Base-by-base conservation (phyloP, 2,113 vertebrate genomes). In the Heterotis niloticus region DNA sequence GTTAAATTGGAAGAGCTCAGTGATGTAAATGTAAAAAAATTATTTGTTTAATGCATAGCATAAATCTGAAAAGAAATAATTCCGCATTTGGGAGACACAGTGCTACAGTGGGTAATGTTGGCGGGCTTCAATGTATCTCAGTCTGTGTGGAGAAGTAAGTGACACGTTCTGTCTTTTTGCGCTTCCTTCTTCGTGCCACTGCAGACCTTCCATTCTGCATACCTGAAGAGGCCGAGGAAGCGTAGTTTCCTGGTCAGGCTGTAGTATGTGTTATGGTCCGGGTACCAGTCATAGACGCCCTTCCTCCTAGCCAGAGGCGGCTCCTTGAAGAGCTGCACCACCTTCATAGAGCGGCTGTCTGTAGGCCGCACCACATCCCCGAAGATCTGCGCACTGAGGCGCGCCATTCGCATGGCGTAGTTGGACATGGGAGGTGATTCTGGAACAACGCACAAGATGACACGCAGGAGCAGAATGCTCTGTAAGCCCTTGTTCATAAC, bases 211-310 rank as follows among this genome's bases (percentile, higher is more conserved):
- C 24, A 66, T 51, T 12, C 68, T 13, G 0, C 54, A 84, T 87
- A 98, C 97, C 98, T 98, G 91, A 97, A 99, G 54, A 99, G 94
- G 5, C 97, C 97, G 64, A 96, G 85, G 86, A 89, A 95, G 68
- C 97, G 88, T 0, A 99, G 92, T 52, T 89, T 98, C 84, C 89
- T 91, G 87, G 96, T 98, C 83, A 99, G 91, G 3, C 87, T 88
- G 0, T 92, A 92, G 79, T 99, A 99, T 62, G 92, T 88, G 79
- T 94, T 94, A 89, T 99, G 97, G 62, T 94, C 91, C 24, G 98
- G 97, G 79, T 99, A 99, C 97, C 96, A 99, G 84, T 91, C 89
- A 0, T 93, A 94, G 52, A 98, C 96, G 62, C 94, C 96, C 72
- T 92, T 95, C 85, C 1, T 86, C 85, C 90, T 92, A 82, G 94